Evolutionary conservation across 2,113 vertebrate genomes (phyloP).

Genomic region (Psittacus erithacus): DNA sequence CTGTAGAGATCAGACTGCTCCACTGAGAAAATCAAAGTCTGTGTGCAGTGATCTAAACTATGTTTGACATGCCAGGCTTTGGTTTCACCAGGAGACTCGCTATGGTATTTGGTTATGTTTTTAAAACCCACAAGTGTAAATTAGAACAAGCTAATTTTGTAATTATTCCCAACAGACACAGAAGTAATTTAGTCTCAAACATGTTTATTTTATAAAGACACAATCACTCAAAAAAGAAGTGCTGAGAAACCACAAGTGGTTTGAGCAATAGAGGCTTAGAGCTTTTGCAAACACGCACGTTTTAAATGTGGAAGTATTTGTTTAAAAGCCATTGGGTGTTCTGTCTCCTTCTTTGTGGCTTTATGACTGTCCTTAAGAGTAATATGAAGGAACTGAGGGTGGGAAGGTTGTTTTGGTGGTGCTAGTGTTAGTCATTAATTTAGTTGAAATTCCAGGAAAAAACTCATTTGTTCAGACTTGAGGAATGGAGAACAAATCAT

Average conservation of each 20-base stretch:
- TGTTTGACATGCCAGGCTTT: slow-evolving; percentile 58
- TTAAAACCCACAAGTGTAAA: slow-evolving; percentile 53
- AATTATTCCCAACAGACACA: slow-evolving; percentile 56
- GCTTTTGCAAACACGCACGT: slow-evolving; percentile 6
- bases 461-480: not conserved
- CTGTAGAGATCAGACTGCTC: not conserved
- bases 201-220: slow-evolving; percentile 71
- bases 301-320: slow-evolving; percentile 49
- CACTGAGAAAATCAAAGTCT: slow-evolving; percentile 21
- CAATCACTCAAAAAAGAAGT: slow-evolving; percentile 55
- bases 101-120: slow-evolving; percentile 41
- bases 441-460: not conserved
- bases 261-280: slow-evolving; percentile 27
- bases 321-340: slow-evolving; percentile 32
- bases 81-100: slow-evolving; percentile 45
- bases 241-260: slow-evolving; percentile 66
- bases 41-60: slow-evolving; percentile 31
- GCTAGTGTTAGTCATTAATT: not conserved
- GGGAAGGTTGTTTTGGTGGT: not conserved
- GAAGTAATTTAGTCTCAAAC: slow-evolving; percentile 44
- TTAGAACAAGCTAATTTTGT: slow-evolving; percentile 56
- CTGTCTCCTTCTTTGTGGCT: not conserved
- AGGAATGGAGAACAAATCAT: not conserved
- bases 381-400: not conserved
- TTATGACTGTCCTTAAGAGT: not conserved